Percentiles rank a stretch among this genome's conserved stretches.
phyloP scores from a whole-genome alignment of 2,113 vertebrate genomes.

The Turdus rufiventris region DNA sequence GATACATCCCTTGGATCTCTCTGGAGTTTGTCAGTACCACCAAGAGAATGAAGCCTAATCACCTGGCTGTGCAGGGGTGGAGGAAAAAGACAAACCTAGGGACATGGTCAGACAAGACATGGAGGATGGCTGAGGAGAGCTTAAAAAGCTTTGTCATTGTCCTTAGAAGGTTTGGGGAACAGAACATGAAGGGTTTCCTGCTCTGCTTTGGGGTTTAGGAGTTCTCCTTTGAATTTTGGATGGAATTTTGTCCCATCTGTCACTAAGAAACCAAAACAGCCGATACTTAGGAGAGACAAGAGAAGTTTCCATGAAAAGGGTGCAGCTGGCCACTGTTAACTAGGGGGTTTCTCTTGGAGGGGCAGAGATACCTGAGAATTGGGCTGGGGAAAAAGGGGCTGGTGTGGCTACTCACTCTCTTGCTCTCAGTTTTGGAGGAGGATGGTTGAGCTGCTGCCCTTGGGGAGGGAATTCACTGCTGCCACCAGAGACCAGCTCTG shows the following conservation, averaged over 20 bases:
- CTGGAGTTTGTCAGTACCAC: neutral
- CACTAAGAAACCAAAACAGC: neutral
- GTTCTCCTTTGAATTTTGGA: neutral
- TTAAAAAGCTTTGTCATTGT: neutral
- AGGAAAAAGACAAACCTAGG: neutral
- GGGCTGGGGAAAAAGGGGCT: neutral
- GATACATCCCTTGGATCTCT: neutral
- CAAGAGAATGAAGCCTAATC: neutral
- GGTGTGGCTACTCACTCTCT: fast-evolving
- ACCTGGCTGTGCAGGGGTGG: neutral
- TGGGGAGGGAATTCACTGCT: neutral
- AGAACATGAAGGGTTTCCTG: neutral
- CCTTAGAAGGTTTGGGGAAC: neutral
- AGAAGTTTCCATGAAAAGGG: neutral
- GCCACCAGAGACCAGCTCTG: neutral
- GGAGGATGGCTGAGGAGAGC: neutral
- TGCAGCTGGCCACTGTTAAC: neutral
- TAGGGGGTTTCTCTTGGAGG: neutral
- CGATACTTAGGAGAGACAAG: neutral
- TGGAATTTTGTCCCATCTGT: neutral
- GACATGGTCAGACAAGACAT: neutral
- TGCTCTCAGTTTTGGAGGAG: fast-evolving
- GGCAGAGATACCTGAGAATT: fast-evolving
- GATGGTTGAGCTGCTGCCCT: fast-evolving
- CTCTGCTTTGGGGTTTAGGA: neutral